A percentile compares a stretch with the other conserved stretches of the same genome.
Conservation (phyloP, 2,113 vertebrate genomes). For the Callipepla squamata region DNA sequence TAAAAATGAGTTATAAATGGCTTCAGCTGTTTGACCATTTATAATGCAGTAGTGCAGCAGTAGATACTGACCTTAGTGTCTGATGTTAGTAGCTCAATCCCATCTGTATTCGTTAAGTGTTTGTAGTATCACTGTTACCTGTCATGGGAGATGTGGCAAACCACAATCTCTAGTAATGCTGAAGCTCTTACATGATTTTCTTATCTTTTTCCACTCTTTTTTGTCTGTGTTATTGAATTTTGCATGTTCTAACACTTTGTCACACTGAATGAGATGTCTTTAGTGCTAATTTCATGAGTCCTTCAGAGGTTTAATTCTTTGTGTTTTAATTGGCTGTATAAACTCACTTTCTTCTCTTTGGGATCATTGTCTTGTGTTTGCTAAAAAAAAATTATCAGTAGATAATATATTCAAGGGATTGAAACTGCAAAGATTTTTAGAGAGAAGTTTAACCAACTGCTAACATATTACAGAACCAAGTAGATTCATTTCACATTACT, state of each 20-base stretch:
- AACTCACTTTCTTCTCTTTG: not conserved
- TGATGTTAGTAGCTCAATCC: conserved; percentile 24
- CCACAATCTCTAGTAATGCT: not conserved
- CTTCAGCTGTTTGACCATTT: conserved; percentile 81
- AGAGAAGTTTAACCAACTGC: not conserved
- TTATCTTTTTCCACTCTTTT: not conserved
- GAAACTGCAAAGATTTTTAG: not conserved
- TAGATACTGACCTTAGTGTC: conserved; percentile 47
- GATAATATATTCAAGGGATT: not conserved
- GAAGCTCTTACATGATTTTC: not conserved
- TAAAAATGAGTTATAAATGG: conserved; percentile 89
- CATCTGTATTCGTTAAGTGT: not conserved
- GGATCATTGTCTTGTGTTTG: not conserved
- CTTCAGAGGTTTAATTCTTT: not conserved
- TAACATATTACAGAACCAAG: not conserved
- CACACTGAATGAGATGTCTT: not conserved
- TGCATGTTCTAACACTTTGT: not conserved
- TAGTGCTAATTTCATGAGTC: not conserved
- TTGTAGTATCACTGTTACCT: not conserved
- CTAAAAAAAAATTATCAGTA: not conserved
- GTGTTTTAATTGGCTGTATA: not conserved
- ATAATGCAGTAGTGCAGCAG: conserved; percentile 80
- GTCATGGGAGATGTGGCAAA: not conserved
- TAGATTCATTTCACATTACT: not conserved
- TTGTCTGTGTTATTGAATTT: not conserved